These are phyloP conservation scores for Lepidiolamprologus cunningtoni DNA, from an alignment of 2,113 vertebrate genomes.

Conservation along the genomic window DNA sequence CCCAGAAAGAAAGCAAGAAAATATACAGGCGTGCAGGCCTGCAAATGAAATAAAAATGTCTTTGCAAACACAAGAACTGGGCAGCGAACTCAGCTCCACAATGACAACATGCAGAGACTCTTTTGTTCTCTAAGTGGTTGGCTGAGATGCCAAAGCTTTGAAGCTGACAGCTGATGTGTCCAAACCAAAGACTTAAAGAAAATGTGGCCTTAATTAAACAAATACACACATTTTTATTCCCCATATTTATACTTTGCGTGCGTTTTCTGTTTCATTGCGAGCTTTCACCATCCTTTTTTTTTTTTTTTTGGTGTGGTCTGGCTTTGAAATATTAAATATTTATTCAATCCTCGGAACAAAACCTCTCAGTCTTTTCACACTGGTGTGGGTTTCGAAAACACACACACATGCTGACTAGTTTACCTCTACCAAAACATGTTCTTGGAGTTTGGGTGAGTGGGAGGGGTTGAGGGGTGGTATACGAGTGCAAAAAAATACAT, in stretches of 20 bases:
- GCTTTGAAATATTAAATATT: slow-evolving; percentile 63
- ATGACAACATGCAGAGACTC: slow-evolving; percentile 29
- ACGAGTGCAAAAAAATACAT: slow-evolving; percentile 26
- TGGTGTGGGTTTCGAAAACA: slow-evolving; percentile 62
- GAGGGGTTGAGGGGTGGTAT: neutral
- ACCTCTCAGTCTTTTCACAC: slow-evolving; percentile 38
- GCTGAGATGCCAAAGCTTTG: slow-evolving; percentile 40
- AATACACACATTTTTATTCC: neutral
- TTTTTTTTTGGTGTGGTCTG: slow-evolving; percentile 28
- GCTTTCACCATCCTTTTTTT: slow-evolving; percentile 12
- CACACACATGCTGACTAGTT: slow-evolving; percentile 42
- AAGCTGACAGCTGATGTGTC: slow-evolving; percentile 39
- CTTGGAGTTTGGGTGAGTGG: neutral
- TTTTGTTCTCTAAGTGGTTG: slow-evolving; percentile 33
- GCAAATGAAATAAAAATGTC: slow-evolving; percentile 17
- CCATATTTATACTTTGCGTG: slow-evolving; percentile 32
- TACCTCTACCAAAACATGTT: slow-evolving; percentile 48
- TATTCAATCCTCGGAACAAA: slow-evolving; percentile 41
- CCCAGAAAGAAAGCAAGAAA: slow-evolving; percentile 14
- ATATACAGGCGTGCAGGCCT: neutral
- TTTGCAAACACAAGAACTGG: slow-evolving; percentile 22
- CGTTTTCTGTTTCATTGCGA: slow-evolving; percentile 18
- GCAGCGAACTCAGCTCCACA: neutral
- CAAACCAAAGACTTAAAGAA: neutral
- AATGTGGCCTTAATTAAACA: slow-evolving; percentile 18